Evolutionary conservation across 2,113 vertebrate species (phyloP).

Genomic region (Montifringilla adamsi): DNA sequence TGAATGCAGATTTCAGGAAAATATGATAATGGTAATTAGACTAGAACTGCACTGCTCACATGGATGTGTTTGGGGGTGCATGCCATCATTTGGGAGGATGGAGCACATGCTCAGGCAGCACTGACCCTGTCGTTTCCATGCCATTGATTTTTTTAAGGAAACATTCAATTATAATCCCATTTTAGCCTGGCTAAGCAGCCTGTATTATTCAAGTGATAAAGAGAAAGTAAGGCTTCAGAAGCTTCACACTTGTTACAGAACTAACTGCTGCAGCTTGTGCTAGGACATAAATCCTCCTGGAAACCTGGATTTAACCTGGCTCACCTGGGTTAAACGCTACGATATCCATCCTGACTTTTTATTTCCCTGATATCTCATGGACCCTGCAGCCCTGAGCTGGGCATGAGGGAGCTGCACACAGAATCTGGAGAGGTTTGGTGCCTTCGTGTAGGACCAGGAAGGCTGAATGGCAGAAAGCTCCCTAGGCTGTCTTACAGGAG

Average conservation of each 20-base stretch:
- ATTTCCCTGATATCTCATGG: background rate
- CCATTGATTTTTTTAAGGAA: background rate
- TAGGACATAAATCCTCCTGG: background rate
- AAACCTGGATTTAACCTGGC: background rate
- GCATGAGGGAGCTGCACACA: background rate
- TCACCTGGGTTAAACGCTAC: background rate
- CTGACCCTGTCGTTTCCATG: background rate
- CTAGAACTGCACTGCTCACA: background rate
- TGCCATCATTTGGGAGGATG: background rate
- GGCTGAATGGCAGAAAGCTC: background rate
- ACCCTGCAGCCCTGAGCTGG: background rate
- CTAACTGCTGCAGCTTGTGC: background rate
- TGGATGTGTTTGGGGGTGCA: background rate
- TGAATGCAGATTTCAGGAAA: background rate
- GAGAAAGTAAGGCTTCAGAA: background rate
- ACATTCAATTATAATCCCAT: background rate
- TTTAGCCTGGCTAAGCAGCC: background rate
- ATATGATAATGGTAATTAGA: background rate
- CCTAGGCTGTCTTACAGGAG: background rate
- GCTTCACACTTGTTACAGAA: fast-evolving
- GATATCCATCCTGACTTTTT: background rate
- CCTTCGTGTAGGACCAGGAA: background rate
- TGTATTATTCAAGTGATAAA: background rate
- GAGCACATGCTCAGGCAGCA: background rate
- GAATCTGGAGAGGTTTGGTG: background rate